Percentiles rank a stretch among this genome's conserved stretches.
Evolutionary conservation across 2,797 vertebrate species (phyloP).

Genomic region (Cossypha polioptera): DNA sequence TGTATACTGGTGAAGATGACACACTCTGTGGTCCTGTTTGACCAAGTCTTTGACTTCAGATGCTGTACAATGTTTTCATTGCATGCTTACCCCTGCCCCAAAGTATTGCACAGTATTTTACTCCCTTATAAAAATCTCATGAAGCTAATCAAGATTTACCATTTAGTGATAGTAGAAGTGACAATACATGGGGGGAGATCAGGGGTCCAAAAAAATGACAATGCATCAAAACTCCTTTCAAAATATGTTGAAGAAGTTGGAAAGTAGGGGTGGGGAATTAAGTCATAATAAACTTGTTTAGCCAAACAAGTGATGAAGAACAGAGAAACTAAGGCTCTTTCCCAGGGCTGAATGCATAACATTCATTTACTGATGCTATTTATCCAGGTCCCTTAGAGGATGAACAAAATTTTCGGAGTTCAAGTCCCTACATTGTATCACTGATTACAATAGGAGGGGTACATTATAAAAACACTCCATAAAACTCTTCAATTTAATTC

Average conservation of each 20-base stretch:
- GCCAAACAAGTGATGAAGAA: not conserved
- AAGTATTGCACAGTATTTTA: not conserved
- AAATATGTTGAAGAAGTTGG: not conserved
- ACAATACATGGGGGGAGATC: not conserved
- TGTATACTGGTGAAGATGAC: not conserved
- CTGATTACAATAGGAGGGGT: not conserved
- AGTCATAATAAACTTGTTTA: not conserved
- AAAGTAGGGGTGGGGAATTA: rapidly evolving
- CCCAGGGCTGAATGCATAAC: not conserved
- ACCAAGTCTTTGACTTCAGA: not conserved
- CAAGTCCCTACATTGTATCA: not conserved
- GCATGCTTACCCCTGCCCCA: not conserved
- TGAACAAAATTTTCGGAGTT: not conserved
- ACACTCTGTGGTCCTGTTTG: not conserved
- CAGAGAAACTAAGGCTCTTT: not conserved
- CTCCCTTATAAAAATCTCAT: not conserved
- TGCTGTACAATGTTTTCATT: not conserved
- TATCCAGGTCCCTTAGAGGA: not conserved
- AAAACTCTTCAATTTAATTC: not conserved
- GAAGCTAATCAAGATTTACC: not conserved
- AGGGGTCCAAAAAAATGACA: not conserved
- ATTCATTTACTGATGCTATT: not conserved
- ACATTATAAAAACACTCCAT: not conserved
- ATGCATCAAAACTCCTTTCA: not conserved
- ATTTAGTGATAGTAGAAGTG: not conserved